Conservation (phyloP, 2,797 vertebrate species). For the Artibeus lituratus region DNA sequence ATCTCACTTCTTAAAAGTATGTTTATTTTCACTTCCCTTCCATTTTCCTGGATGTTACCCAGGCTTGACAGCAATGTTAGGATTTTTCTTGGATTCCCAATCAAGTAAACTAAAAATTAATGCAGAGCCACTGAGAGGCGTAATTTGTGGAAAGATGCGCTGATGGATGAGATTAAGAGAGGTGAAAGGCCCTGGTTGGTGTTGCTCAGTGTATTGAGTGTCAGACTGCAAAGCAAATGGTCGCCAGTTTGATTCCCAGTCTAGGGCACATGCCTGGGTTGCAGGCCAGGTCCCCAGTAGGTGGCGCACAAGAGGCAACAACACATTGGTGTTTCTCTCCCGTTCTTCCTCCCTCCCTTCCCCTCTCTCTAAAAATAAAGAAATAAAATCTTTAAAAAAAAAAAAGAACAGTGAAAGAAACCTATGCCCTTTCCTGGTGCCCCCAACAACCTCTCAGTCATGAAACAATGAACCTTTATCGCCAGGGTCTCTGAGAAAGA, state of each 20-base stretch:
- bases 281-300: too few species aligned
- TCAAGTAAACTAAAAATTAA: slow-evolving; percentile 4
- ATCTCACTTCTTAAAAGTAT: not conserved
- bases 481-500: not conserved
- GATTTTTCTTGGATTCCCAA: slow-evolving; percentile 11
- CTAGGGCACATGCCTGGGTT: too few species aligned
- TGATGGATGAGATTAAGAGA: not conserved
- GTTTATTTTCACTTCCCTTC: slow-evolving; percentile 42
- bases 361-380: too few species aligned
- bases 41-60: not conserved
- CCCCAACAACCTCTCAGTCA: not conserved
- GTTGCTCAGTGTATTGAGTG: too few species aligned
- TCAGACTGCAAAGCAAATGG: too few species aligned
- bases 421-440: not conserved
- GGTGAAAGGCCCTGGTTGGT: not conserved
- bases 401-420: not conserved
- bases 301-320: too few species aligned
- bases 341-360: too few species aligned
- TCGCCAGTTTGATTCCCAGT: too few species aligned
- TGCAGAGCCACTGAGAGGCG: not conserved
- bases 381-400: too few species aligned
- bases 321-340: too few species aligned
- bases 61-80: not conserved
- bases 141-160: not conserved
- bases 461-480: not conserved